Evolutionary conservation across 2,888 invertebrate species (phyloP), one percentile per base, ranked within the genome.

Genomic region (Malacosoma neustria): DNA sequence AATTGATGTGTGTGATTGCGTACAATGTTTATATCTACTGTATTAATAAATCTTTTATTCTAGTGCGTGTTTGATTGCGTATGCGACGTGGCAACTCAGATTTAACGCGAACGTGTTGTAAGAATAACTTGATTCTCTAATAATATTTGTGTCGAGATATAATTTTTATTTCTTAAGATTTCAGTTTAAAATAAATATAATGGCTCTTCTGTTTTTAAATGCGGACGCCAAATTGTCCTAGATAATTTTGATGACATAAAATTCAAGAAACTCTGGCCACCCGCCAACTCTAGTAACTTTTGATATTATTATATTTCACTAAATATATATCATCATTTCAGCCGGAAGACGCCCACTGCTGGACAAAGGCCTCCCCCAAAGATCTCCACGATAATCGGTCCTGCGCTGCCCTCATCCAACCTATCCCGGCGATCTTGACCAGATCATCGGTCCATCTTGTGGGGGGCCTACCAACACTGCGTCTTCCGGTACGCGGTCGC

Each of bases 1-100:
- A 80, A 71, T 76, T 80, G 77, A 76, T 73, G 79, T 72, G 79
- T 76, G 75, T 80, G 81, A 74, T 71, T 80, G 80, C 68, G 76
- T 73, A 55, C 58, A 72, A 74, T 81, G 75, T 81, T 79, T 80
- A 81, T 79, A 76, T 72, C 67, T 76, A 77, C 69, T 77, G 5
- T 77, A 79, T 74, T 81, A 84, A 81, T 85, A 85, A 84, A 85
- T 72, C 74, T 77, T 74, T 77, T 81, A 81, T 73, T 76, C 73
- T 76, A 81, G 67, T 72, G 66, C 52, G 43, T 54, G 55, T 49
- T 57, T 53, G 31, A 52, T 48, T 55, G 37, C 34, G 39, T 3
- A 22, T 12, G 43, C 36, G 34, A n/a, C 29, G 22, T 13, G 37
- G 30, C 7, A 43, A 36, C 14, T 42, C 50, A 14, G 39, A 54